Evolutionary conservation across 1,140 invertebrate genomes (phyloP).

Genomic region (Zaprionus vittiger): DNA sequence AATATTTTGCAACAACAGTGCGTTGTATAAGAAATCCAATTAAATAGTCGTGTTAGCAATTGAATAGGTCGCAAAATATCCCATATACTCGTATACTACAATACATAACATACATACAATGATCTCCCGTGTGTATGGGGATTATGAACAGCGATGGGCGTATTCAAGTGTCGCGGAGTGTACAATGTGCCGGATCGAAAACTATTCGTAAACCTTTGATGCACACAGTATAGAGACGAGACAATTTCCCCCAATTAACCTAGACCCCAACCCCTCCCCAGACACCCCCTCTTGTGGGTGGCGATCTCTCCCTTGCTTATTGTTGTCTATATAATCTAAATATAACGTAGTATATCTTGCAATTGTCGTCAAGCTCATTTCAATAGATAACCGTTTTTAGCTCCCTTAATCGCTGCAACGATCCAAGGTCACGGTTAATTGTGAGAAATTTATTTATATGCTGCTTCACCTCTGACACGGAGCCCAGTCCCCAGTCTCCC

Average conservation of each 20-base stretch:
- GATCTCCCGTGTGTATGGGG: neutral
- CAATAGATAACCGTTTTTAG: neutral
- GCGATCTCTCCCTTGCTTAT: neutral
- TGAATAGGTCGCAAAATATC: neutral
- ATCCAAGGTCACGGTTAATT: neutral
- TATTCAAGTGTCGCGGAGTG: neutral
- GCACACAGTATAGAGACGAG: conserved; percentile 2
- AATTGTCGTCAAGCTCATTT: neutral
- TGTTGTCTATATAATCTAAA: conserved; percentile 7
- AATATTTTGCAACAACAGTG: neutral
- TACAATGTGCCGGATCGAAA: conserved; percentile 2
- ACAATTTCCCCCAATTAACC: conserved; percentile 7
- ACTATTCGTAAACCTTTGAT: conserved; percentile 2
- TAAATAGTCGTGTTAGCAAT: neutral
- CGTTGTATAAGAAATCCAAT: neutral
- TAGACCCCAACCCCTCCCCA: neutral
- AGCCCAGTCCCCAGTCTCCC: neutral
- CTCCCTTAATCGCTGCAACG: neutral
- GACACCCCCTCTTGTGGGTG: neutral
- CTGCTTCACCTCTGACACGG: neutral
- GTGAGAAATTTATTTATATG: neutral
- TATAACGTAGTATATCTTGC: conserved; percentile 17
- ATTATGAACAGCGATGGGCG: neutral
- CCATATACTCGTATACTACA: neutral
- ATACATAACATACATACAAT: neutral